A percentile compares a stretch with the other conserved stretches of the same genome.
Evolutionary conservation across 2,888 invertebrate species (phyloP).

Genomic region (Amiota communis): DNA sequence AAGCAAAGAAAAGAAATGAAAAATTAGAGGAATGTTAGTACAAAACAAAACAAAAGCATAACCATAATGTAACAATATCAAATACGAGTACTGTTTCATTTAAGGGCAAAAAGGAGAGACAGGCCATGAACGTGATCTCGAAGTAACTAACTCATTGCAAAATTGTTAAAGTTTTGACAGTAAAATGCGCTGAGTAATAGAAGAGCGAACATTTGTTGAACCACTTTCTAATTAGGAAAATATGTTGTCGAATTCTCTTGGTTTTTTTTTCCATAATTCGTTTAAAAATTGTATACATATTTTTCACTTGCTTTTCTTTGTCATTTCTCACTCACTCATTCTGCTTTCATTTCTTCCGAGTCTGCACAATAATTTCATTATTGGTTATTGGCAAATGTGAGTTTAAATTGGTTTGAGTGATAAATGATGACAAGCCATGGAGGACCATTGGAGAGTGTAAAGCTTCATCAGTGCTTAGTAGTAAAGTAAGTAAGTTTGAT

Average conservation of each 20-base stretch:
- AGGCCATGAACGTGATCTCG: not conserved
- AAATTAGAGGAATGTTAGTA: conserved; percentile 13
- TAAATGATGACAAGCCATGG: no score
- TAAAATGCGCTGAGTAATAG: conserved; percentile 20
- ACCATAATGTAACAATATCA: conserved; percentile 1
- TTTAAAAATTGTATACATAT: conserved; percentile 3
- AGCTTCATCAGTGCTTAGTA: no score
- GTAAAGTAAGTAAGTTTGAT: no score
- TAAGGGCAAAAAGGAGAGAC: not conserved
- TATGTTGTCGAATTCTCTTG: conserved; percentile 17
- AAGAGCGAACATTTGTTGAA: not conserved
- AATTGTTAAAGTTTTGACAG: conserved; percentile 64
- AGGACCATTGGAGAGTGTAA: no score
- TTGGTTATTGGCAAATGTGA: no score
- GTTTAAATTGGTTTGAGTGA: no score
- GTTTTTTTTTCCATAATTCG: conserved; percentile 14
- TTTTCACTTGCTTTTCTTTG: not conserved
- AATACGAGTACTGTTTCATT: conserved; percentile 16
- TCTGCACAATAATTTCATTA: no score
- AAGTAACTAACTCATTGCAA: conserved; percentile 55
- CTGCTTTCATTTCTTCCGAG: not conserved
- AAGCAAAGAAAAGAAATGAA: not conserved
- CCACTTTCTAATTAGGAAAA: conserved; percentile 16
- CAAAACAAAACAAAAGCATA: not conserved
- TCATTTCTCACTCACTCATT: not conserved